Conservation (phyloP, 2,888 invertebrate species). For the Papilio gigon region DNA sequence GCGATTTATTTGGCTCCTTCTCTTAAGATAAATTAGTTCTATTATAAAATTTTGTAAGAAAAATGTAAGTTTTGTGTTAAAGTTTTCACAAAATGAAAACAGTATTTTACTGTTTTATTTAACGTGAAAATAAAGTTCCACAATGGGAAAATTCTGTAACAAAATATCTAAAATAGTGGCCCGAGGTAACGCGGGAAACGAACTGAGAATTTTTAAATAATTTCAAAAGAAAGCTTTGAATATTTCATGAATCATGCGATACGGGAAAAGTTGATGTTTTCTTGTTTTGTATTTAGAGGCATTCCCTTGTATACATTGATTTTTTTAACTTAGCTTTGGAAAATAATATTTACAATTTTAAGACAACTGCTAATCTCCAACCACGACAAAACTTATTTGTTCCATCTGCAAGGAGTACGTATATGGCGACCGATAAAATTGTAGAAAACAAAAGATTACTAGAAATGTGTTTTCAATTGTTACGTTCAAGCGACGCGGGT, state of each 20-base stretch:
- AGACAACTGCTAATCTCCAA: too few relatives aligned
- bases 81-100: background rate
- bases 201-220: conserved; percentile 19
- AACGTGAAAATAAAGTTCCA: background rate
- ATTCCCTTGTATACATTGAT: background rate
- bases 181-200: background rate
- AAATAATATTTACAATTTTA: too few relatives aligned
- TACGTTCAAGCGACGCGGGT: background rate
- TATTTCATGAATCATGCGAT: conserved; percentile 21
- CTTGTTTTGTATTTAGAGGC: background rate
- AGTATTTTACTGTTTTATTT: background rate
- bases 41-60: background rate
- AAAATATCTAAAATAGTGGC: conserved; percentile 8
- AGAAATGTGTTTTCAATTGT: conserved; percentile 4
- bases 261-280: conserved; percentile 6
- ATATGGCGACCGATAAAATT: background rate
- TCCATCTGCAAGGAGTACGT: too few relatives aligned
- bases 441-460: background rate
- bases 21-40: too few relatives aligned
- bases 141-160: background rate
- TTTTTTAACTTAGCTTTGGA: background rate
- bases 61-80: background rate
- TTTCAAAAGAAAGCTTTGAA: conserved; percentile 19
- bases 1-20: too few relatives aligned
- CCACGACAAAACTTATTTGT: too few relatives aligned